Percentiles rank a stretch among this genome's conserved stretches.
Evolutionary conservation across 1,140 invertebrate species (phyloP).

Genomic region (Drosophila orena): DNA sequence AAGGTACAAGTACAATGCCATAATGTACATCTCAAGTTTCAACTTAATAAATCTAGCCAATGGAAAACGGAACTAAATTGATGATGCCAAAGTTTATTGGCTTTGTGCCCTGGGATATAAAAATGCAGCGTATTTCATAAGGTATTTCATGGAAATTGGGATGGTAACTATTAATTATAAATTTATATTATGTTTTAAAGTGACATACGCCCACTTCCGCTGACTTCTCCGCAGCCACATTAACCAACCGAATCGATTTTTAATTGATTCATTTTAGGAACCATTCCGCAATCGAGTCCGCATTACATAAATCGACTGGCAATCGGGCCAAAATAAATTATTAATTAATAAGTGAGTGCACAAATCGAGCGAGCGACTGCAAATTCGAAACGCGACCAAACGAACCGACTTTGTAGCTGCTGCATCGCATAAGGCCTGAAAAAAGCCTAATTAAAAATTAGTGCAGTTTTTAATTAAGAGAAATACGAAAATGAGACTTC

Average conservation of each 20-base stretch:
- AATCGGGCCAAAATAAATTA: conserved; percentile 47
- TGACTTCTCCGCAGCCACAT: neutral
- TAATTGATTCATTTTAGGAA: conserved; percentile 18
- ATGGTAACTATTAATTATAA: no score
- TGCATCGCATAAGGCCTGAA: conserved; percentile 28
- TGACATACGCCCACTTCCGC: neutral
- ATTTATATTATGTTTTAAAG: no score
- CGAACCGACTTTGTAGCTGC: conserved; percentile 4
- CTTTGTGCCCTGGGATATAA: neutral
- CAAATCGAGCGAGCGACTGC: conserved; percentile 19
- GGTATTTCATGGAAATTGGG: neutral
- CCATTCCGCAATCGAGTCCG: neutral
- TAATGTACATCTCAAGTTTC: conserved; percentile 48
- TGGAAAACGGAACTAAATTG: conserved; percentile 22
- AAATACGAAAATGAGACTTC: conserved; percentile 80
- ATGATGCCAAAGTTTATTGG: conserved; percentile 10
- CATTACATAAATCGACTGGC: conserved; percentile 38
- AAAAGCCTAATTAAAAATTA: conserved; percentile 77
- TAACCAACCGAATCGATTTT: conserved; percentile 10
- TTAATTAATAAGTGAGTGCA: conserved; percentile 47
- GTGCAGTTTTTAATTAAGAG: conserved; percentile 80
- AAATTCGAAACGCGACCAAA: conserved; percentile 20
- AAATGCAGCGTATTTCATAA: neutral
- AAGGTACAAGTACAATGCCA: conserved; percentile 53
- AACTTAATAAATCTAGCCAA: conserved; percentile 39